These are phyloP conservation scores for Muraenolepis orangiensis DNA, from an alignment of 2,797 vertebrate genomes.

Conservation along the genomic window DNA sequence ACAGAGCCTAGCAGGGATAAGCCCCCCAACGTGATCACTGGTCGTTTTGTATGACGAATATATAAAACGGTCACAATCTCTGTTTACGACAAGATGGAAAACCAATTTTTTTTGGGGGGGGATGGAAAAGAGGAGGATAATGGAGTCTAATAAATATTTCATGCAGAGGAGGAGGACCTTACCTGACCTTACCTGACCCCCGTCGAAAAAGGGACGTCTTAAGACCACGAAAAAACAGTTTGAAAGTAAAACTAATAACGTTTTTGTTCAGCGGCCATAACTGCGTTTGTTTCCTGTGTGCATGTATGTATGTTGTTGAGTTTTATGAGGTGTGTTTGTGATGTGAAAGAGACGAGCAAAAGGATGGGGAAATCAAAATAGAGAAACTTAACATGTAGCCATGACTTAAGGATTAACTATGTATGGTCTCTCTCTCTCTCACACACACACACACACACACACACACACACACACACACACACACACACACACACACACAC, in stretches of 20 bases:
- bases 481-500: conserved; percentile 5
- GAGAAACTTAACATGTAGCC: not conserved
- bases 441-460: conserved; percentile 5
- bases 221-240: not conserved
- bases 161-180: not conserved
- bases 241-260: not conserved
- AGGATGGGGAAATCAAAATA: not conserved
- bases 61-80: conserved; percentile 45
- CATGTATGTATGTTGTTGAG: not conserved
- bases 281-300: not conserved
- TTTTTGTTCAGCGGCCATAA: not conserved
- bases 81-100: conserved; percentile 45
- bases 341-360: not conserved
- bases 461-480: conserved; percentile 35
- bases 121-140: not conserved
- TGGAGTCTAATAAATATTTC: not conserved
- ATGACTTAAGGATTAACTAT: not conserved
- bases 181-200: conserved; percentile 1
- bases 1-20: conserved; percentile 33
- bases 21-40: conserved; percentile 50
- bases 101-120: conserved; percentile 38
- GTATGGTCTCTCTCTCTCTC: too few relatives aligned
- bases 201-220: not conserved
- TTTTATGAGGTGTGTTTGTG: not conserved
- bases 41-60: not conserved